Evolutionary conservation across 64 coral and sea anemone genomes (phyloP), one percentile per base, ranked within the genome.

Genomic region (Platygyra sinensis): DNA sequence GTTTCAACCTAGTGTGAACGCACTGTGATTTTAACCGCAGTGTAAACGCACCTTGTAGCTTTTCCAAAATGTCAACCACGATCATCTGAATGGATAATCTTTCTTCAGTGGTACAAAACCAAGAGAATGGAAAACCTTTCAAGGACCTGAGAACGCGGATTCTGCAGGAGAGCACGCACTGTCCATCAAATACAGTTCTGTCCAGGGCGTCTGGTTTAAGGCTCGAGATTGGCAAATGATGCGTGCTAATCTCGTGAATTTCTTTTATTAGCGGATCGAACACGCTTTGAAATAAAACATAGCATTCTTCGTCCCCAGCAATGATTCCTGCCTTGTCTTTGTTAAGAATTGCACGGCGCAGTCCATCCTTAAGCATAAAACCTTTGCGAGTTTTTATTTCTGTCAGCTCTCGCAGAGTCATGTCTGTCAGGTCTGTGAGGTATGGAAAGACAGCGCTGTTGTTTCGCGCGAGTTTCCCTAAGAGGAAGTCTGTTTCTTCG

Each of bases 101-200:
- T 52, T 89, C 54, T 5, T 79, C 62, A 32, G 16, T 61, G 11
- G 73, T 64, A 54, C 87, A 89, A 17, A 24, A 32, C 87, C 87
- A 89, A 17, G 87, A 57, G 62, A 89, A 89, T 12, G 87, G 87
- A 80, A 79, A 52, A 62, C 87, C 75, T 20, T 72, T 55, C 24
- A 79, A 61, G 17, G 87, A 89, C 52, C 87, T 74, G 7, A 89
- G 57, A 27, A 67, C 75, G 5, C 87, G 54, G 5, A 79, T 20
- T 64, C 87, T 29, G 64, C 87, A 89, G 42, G 74, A 89, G 10
- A 78, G 1, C 31, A 89, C 75, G n/a, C 64, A 71, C 27, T 19
- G 51, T 51, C 52, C 31, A 52, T 78, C 87, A 46, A 89, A 30
- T 2, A 31, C 36, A 79, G 38, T 38, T 20, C 49, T 46, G 5